A percentile compares a stretch with the other conserved stretches of the same genome.
Conservation (phyloP, 30 jellyfish, hydroid and myxozoan genomes). For the Aurelia sp. region DNA sequence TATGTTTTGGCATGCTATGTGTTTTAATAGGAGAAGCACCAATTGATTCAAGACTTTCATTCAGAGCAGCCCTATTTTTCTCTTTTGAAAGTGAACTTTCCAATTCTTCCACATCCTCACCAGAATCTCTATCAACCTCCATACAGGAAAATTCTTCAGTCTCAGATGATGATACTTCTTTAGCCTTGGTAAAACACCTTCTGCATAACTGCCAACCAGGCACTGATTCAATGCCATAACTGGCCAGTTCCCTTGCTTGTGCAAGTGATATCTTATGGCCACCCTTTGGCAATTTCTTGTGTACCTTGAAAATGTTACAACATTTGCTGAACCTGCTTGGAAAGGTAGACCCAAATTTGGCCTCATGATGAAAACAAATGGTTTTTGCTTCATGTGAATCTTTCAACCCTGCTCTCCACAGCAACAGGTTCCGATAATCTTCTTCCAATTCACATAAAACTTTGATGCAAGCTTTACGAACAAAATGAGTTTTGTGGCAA, state of each 20-base stretch:
- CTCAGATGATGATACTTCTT: conserved; percentile 5
- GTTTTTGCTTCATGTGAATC: conserved; percentile 1
- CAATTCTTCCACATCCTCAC: conserved; percentile 16
- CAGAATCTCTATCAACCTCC: conserved; percentile 15
- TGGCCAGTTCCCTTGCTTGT: conserved; percentile 1
- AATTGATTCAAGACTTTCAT: conserved; percentile 28
- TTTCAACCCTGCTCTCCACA: conserved; percentile 14
- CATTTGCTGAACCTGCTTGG: conserved; percentile 4
- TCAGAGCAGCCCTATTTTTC: conserved; percentile 1
- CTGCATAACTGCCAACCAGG: conserved; percentile 11
- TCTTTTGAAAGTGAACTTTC: conserved; percentile 3
- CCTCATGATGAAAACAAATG: conserved; percentile 8
- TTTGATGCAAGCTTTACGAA: background rate
- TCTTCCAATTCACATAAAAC: conserved; percentile 1
- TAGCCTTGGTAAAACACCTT: conserved; percentile 3
- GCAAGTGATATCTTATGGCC: conserved; percentile 10
- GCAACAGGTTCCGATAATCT: background rate
- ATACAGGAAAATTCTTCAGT: background rate
- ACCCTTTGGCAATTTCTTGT: conserved; percentile 1
- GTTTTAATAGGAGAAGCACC: conserved; percentile 39
- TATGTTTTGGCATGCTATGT: conserved; percentile 38
- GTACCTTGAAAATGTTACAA: conserved; percentile 8
- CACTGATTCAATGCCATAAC: conserved; percentile 5
- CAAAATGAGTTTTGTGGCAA: conserved; percentile 13
- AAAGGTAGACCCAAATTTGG: conserved; percentile 9